phyloP scores from a whole-genome alignment of 2,888 invertebrate species.

The Zygogramma bicolorata region DNA sequence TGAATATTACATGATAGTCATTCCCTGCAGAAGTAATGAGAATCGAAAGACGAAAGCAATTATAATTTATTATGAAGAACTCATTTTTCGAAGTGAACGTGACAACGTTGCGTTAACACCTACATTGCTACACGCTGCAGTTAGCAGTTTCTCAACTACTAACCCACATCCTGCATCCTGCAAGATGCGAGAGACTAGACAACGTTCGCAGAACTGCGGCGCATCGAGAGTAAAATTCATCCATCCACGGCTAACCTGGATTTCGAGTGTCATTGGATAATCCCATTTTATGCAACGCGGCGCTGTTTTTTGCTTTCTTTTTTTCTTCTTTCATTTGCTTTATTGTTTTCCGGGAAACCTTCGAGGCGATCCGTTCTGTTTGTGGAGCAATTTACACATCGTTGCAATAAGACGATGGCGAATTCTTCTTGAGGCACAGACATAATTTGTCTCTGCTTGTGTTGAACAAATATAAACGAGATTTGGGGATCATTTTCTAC shows the following conservation, averaged over 20 bases:
- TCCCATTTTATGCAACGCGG: constrained; percentile 10
- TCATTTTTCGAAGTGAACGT: neutral
- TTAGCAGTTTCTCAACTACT: constrained; percentile 28
- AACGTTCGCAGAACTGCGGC: neutral
- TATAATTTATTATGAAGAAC: neutral
- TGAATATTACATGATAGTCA: no score
- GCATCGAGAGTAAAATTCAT: constrained; percentile 1
- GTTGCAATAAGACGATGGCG: constrained; percentile 8
- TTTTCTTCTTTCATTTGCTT: neutral
- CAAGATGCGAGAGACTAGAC: constrained; percentile 6
- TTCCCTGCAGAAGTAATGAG: no score
- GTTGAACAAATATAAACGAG: constrained; percentile 22
- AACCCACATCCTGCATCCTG: constrained; percentile 31
- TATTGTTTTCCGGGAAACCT: neutral
- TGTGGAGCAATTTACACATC: constrained; percentile 19
- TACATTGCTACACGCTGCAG: constrained; percentile 25
- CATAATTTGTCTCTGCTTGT: constrained; percentile 24
- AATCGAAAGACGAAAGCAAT: no score
- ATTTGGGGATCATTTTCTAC: neutral
- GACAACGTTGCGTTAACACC: constrained; percentile 22
- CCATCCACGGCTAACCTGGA: neutral
- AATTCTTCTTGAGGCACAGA: neutral
- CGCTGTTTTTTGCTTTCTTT: neutral
- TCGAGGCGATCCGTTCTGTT: constrained; percentile 4
- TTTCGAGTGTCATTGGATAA: constrained; percentile 4